Conservation (phyloP, 2,113 vertebrate genomes). For the Pelodiscus sinensis region DNA sequence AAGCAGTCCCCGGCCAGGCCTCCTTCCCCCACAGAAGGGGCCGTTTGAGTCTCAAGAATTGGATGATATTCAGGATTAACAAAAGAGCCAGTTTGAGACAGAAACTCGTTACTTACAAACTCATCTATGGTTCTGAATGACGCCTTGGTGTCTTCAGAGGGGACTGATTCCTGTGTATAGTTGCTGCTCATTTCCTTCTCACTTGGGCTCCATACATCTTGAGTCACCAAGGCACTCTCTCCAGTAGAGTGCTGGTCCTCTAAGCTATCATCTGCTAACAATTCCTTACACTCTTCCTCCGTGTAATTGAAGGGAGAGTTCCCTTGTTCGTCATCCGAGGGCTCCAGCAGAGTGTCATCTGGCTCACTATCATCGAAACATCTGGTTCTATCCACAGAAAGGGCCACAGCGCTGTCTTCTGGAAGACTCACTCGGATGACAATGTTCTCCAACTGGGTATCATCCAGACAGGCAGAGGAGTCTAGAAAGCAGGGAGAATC, state of each 20-base stretch:
- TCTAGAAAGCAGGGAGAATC: constrained; percentile 41
- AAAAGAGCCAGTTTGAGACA: not conserved
- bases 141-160: not conserved
- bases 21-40: not conserved
- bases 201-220: not conserved
- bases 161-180: not conserved
- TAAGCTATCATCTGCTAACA: constrained; percentile 67
- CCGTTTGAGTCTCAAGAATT: accelerated
- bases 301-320: constrained; percentile 71
- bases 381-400: constrained; percentile 36
- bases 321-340: constrained; percentile 63
- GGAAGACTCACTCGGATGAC: not conserved
- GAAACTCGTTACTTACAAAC: not conserved
- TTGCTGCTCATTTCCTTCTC: not conserved
- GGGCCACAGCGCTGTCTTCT: not conserved
- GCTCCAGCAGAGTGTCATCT: constrained; percentile 76
- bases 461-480: not conserved
- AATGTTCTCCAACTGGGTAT: accelerated
- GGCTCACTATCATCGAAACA: constrained; percentile 52
- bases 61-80: accelerated
- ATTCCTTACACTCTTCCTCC: constrained; percentile 74
- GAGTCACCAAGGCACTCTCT: not conserved
- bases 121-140: not conserved
- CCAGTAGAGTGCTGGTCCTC: not conserved
- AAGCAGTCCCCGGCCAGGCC: not conserved